Base-by-base conservation (phyloP, 2,113 vertebrate species). In the Mastomys natalensis region DNA sequence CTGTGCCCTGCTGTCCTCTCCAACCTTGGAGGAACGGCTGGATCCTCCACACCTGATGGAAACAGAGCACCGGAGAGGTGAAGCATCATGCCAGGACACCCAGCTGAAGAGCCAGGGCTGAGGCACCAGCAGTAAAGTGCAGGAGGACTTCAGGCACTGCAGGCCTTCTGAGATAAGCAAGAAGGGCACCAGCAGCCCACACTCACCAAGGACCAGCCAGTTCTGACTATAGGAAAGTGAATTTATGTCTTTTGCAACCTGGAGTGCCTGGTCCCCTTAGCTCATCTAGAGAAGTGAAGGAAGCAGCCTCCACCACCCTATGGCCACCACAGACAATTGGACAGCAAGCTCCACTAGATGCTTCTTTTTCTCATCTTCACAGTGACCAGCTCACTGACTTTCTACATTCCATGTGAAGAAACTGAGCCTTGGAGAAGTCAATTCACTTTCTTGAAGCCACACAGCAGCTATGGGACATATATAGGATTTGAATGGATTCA, bases 291-390 rank as follows among this genome's bases (percentile, higher is more conserved):
- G 31, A 48, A 53, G 86, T 15, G 3, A 74, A 90, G 82, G 51
- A 68, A 4, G 9, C 0, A 2, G 34, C 19, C 1, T 0, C 7
- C 5, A 5, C 21, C n/a, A 5, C 21, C n/a, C n/a, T 0, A 1
- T 1, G 21, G 62, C 64, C 0, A 1, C n/a, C 19, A 11, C 29
- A 51, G 29, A 11, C 7, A 21, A 8, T 4, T 4, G 2, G 0
- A 21, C 2, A 13, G 29, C 43, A 7, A 1, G 66, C 45, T 26
- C 31, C 19, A 64, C n/a, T 29, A 43, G 51, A 37, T 1, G 8
- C 55, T 92, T 58, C 85, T 53, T 2, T 43, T n/a, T 48, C 66
- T 66, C 16, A 72, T 84, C 62, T 40, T 70, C 4, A 60, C 5
- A 82, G 19, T n/a, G 74, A 43, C 43, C 37, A 84, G 1, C 51